A percentile compares a stretch with the other conserved stretches of the same genome.
Evolutionary conservation across 2,113 vertebrate genomes (phyloP).

Genomic region (Gymnocephalus cernua): DNA sequence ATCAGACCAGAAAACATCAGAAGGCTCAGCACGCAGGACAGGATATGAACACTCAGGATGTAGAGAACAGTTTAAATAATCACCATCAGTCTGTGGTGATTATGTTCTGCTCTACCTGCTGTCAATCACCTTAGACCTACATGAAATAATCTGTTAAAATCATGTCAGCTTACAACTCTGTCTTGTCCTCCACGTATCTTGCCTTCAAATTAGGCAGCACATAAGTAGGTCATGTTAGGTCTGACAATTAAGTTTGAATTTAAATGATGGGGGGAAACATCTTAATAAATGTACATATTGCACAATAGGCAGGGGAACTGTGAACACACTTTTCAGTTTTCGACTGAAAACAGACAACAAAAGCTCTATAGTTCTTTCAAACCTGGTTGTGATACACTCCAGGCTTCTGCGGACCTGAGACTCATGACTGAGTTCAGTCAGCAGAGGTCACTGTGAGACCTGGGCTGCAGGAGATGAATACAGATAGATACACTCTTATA

Average conservation of each 20-base stretch:
- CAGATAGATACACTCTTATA: not conserved
- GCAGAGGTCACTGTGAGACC: conserved; percentile 47
- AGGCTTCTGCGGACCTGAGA: not conserved
- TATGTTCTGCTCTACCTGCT: not conserved
- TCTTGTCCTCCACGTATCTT: not conserved
- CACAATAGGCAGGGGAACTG: not conserved
- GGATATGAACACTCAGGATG: conserved; percentile 1
- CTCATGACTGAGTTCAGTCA: conserved; percentile 27
- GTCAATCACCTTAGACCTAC: not conserved
- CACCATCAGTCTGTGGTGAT: not conserved
- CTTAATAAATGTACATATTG: not conserved
- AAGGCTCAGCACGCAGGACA: not conserved
- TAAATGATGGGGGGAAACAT: not conserved
- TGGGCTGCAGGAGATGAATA: not conserved
- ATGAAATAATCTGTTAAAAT: not conserved
- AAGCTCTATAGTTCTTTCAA: not conserved
- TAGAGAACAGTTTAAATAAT: not conserved
- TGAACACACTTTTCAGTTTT: not conserved
- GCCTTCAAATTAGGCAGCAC: not conserved
- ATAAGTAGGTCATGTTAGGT: not conserved
- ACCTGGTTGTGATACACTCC: not conserved
- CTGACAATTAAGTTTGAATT: not conserved
- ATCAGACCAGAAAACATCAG: not conserved
- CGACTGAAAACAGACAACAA: not conserved
- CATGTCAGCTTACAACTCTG: not conserved